A percentile compares a stretch with the other conserved stretches of the same genome.
Evolutionary conservation across 2,888 invertebrate genomes (phyloP).

Genomic region (Oscheius onirici): DNA sequence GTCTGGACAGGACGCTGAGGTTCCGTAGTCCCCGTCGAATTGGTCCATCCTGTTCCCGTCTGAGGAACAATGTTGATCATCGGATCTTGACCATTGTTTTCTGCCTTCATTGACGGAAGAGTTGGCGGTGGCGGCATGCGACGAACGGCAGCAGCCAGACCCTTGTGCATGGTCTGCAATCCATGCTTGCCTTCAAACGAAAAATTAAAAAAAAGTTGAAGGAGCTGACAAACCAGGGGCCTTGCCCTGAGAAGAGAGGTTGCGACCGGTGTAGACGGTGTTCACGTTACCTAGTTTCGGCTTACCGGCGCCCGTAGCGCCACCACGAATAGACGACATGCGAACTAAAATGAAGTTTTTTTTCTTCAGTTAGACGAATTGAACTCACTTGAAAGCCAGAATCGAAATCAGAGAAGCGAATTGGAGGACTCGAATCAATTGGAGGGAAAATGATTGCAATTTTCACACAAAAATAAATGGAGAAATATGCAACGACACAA

Average conservation of each 20-base stretch:
- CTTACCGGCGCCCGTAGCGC: conserved; percentile 68
- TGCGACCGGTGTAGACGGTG: conserved; percentile 65
- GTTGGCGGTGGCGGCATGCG: conserved; percentile 92
- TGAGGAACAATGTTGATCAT: conserved; percentile 83
- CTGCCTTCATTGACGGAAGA: conserved; percentile 97
- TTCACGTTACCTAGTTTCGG: conserved; percentile 68
- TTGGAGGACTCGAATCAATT: not conserved
- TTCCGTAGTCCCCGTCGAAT: conserved; percentile 38
- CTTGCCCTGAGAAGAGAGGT: conserved; percentile 53
- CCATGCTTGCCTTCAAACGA: conserved; percentile 81
- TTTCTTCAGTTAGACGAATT: no score
- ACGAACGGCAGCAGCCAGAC: conserved; percentile 86
- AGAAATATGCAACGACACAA: conserved; percentile 9
- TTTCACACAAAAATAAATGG: conserved; percentile 5
- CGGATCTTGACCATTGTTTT: conserved; percentile 82
- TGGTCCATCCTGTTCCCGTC: conserved; percentile 81
- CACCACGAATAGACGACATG: conserved; percentile 57
- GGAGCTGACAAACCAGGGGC: conserved; percentile 53
- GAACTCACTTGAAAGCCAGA: conserved; percentile 15
- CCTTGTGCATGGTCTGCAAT: conserved; percentile 99
- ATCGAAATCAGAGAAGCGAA: not conserved
- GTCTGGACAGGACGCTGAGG: conserved; percentile 61
- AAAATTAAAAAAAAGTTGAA: not conserved
- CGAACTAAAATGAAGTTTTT: conserved; percentile 38
- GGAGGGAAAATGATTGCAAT: conserved; percentile 10